These are phyloP conservation scores for Taphrorychus bicolor DNA, from an alignment of 2,888 invertebrate genomes.

Conservation along the genomic window DNA sequence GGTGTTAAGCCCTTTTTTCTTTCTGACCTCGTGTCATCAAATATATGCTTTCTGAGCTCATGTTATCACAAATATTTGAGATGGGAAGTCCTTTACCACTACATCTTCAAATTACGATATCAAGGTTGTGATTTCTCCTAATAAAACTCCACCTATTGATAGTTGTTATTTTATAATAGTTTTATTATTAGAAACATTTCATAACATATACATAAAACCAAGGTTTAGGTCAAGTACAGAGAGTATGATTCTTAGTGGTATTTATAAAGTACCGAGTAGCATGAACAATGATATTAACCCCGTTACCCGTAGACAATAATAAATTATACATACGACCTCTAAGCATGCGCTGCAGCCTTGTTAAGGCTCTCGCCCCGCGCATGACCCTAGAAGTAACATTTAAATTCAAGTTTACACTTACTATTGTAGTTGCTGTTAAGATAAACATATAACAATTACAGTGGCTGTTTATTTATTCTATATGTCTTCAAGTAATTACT, in stretches of 20 bases:
- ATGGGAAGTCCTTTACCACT: too few relatives aligned
- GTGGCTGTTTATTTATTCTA: background rate
- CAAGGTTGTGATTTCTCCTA: too few relatives aligned
- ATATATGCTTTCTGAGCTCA: too few relatives aligned
- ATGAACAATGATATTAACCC: constrained; percentile 16
- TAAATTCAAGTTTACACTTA: background rate
- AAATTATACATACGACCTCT: constrained; percentile 6
- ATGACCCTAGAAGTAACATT: background rate
- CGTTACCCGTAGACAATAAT: constrained; percentile 20
- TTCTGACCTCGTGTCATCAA: too few relatives aligned
- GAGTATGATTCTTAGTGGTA: constrained; percentile 16
- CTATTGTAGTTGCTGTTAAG: background rate
- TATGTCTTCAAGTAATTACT: background rate
- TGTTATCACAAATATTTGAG: too few relatives aligned
- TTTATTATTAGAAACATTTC: constrained; percentile 18
- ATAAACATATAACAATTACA: background rate
- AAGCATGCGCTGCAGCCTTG: too few relatives aligned
- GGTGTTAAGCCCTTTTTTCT: too few relatives aligned
- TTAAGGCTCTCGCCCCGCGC: too few relatives aligned
- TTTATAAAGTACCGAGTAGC: constrained; percentile 18
- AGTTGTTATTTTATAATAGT: constrained; percentile 17
- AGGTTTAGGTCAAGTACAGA: constrained; percentile 15
- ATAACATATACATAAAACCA: constrained; percentile 22
- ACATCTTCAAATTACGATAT: too few relatives aligned
- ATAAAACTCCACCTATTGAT: too few relatives aligned